Evolutionary conservation across 2,888 invertebrate genomes (phyloP), one percentile per base, ranked within the genome.

Genomic region (Syritta pipiens): DNA sequence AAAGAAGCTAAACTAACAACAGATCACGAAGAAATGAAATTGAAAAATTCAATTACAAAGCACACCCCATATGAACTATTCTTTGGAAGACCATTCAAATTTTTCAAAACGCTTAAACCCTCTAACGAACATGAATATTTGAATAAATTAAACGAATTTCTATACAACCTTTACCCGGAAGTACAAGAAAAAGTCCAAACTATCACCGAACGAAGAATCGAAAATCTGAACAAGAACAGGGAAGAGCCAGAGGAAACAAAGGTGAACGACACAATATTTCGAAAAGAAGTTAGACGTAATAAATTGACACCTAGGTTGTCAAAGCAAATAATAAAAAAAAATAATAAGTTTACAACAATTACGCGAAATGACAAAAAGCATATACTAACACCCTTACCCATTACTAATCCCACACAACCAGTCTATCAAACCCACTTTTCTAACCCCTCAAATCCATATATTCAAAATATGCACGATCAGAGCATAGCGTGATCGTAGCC

Each of bases 381-480:
- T n/a, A n/a, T n/a, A n/a, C n/a, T n/a, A n/a, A n/a, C n/a, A n/a
- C n/a, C n/a, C n/a, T n/a, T n/a, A n/a, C n/a, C n/a, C n/a, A n/a
- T n/a, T n/a, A n/a, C n/a, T n/a, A n/a, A n/a, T n/a, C n/a, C n/a
- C n/a, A n/a, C n/a, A n/a, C n/a, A n/a, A n/a, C n/a, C n/a, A n/a
- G n/a, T n/a, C n/a, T n/a, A n/a, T n/a, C n/a, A n/a, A n/a, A n/a
- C n/a, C n/a, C n/a, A n/a, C n/a, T n/a, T n/a, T n/a, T n/a, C n/a
- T n/a, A n/a, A n/a, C n/a, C n/a, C n/a, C n/a, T n/a, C n/a, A n/a
- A n/a, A n/a, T n/a, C n/a, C n/a, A n/a, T n/a, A n/a, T n/a, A n/a
- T n/a, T n/a, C 48, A 24, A 49, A 51, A 49, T 48, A 63, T 22
- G 20, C 12, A 7, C 63, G 65, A 9, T 24, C 37, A 55, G 62